Evolutionary conservation across 2,113 vertebrate species (phyloP).

Genomic region (Heloderma charlesbogerti): DNA sequence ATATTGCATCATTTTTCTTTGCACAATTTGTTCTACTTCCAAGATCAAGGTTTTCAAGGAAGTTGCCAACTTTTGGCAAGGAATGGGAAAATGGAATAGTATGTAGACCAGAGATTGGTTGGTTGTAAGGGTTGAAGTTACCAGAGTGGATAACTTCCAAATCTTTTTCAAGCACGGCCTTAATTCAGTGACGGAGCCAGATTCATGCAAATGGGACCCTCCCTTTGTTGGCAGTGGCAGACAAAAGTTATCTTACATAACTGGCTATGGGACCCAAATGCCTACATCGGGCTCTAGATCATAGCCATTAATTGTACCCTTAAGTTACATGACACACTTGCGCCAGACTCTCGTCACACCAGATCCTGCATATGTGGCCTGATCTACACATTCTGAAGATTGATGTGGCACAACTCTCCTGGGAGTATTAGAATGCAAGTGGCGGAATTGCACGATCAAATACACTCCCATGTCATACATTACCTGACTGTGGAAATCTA

Average conservation of each 20-base stretch:
- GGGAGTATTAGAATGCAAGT: neutral
- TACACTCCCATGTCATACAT: neutral
- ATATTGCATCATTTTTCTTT: no score
- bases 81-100: no score
- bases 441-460: neutral
- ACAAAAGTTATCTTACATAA: neutral
- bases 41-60: no score
- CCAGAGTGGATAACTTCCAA: neutral
- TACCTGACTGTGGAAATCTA: neutral
- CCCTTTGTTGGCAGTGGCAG: neutral
- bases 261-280: neutral
- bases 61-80: no score
- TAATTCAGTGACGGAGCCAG: neutral
- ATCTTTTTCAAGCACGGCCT: neutral
- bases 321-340: neutral
- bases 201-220: neutral
- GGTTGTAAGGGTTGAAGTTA: neutral
- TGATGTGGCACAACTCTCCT: neutral
- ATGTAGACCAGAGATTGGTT: no score
- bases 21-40: no score
- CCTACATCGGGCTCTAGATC: neutral
- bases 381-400: neutral
- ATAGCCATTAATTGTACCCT: no score
- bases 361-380: neutral
- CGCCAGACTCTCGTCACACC: neutral